Base-by-base conservation (phyloP, 2,113 vertebrate species). In the Amblyopsis rosae region DNA sequence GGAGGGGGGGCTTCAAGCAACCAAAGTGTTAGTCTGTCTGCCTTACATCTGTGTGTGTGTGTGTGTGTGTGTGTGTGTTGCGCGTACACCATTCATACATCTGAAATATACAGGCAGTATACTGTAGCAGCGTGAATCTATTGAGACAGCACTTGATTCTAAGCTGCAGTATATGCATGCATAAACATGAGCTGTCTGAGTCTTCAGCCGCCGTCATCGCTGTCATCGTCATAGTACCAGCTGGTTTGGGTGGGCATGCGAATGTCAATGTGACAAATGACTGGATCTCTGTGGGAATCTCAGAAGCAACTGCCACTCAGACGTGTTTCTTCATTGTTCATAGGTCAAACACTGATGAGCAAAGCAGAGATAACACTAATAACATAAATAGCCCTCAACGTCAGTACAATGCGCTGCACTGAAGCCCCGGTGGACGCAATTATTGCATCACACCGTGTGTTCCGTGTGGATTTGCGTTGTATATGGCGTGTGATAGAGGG, bases 1-100 rank as follows among this genome's bases (percentile, higher is more conserved):
- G 35, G 87, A 75, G 10, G 83, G 84, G 4, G 35, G 88, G 78
- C 77, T 89, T 85, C 59, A 75, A 71, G 71, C 86, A 85, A 72
- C 75, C 72, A 55, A 4, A 81, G 83, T 74, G 81, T 62, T 80
- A 47, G 69, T 79, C 77, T 33, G 63, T 50, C 67, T 1, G 62
- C 67, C 58, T 65, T 64, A 16, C 53, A 67, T 79, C 70, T 76
- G 16, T 41, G 46, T 59, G 69, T 63, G 46, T 5, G 41, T 33
- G 59, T 45, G 16, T 26, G 65, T 26, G 12, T 54, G 55, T 8
- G 32, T 7, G 32, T 59, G 11, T 51, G 15, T 16, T n/a, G 51
- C 13, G 8, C 17, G 54, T 2, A 9, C 45, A 65, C 9, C 45
- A 59, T 45, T 6, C 19, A 63, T 72, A 9, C 61, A 74, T 26